Evolutionary conservation across 1,140 invertebrate species (phyloP).

Genomic region (Cherax destructor): DNA sequence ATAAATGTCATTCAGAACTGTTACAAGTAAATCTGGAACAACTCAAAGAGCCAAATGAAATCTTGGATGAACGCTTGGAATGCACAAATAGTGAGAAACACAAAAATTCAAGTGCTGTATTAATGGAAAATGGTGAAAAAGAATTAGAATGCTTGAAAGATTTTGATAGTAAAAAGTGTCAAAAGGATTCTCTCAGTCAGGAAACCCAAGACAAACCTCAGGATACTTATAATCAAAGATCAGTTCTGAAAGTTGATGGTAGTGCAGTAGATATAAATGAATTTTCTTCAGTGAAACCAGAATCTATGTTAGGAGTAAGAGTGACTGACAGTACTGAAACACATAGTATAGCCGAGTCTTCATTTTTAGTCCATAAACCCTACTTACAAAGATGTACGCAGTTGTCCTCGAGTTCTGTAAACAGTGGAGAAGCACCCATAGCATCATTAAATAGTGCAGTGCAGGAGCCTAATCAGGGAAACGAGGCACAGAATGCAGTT

Average conservation of each 20-base stretch:
- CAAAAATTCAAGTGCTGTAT: background rate
- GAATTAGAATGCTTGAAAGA: background rate
- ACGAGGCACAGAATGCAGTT: slow-evolving; percentile 48
- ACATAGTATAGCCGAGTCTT: background rate
- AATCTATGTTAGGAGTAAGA: background rate
- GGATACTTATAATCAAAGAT: slow-evolving; percentile 17
- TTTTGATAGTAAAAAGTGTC: background rate
- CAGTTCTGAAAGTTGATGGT: background rate
- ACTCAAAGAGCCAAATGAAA: background rate
- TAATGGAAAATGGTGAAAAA: background rate
- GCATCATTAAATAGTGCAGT: background rate
- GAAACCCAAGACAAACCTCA: background rate
- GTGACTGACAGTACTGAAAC: background rate
- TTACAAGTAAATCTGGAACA: background rate
- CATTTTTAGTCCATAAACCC: background rate
- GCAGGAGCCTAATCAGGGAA: slow-evolving; percentile 22
- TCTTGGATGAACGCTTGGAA: background rate
- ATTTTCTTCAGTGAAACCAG: background rate
- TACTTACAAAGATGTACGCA: background rate
- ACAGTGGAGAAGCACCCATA: background rate
- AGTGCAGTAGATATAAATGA: background rate
- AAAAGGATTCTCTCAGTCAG: background rate
- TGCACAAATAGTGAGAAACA: background rate
- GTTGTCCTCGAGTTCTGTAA: background rate
- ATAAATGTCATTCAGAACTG: background rate